phyloP scores from a whole-genome alignment of 2,888 invertebrate genomes.

The Achlya flavicornis region DNA sequence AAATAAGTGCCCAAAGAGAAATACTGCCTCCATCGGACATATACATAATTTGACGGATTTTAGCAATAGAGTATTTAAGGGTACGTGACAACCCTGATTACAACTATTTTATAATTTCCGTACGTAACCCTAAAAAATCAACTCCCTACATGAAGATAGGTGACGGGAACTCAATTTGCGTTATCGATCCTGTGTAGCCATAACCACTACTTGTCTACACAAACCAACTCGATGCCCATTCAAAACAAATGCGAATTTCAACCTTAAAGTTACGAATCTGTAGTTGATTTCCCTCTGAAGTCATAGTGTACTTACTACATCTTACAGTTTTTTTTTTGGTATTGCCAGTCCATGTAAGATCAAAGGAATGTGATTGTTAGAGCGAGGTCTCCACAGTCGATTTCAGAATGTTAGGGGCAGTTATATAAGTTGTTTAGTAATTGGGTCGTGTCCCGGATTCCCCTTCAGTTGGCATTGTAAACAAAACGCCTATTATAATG shows the following conservation, averaged over 20 bases:
- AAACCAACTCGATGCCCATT: slow-evolving; percentile 21
- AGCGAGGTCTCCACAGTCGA: slow-evolving; percentile 32
- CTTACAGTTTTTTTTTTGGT: slow-evolving; percentile 23
- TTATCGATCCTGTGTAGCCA: slow-evolving; percentile 57
- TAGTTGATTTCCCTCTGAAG: slow-evolving; percentile 32
- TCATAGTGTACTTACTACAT: slow-evolving; percentile 28
- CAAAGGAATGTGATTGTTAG: slow-evolving; percentile 36
- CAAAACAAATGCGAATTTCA: slow-evolving; percentile 24
- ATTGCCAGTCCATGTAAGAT: slow-evolving; percentile 24
- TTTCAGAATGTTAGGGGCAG: slow-evolving; percentile 35
- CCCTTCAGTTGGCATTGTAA: slow-evolving; percentile 78
- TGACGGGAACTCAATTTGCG: slow-evolving; percentile 63
- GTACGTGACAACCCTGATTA: not conserved
- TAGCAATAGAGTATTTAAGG: no score
- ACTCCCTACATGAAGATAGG: slow-evolving; percentile 38
- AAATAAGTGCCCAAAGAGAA: no score
- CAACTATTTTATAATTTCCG: slow-evolving; percentile 22
- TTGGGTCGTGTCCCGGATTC: slow-evolving; percentile 45
- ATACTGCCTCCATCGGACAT: no score
- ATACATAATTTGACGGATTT: no score
- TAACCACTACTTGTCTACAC: slow-evolving; percentile 31
- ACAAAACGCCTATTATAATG: slow-evolving; percentile 82
- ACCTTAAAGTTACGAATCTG: slow-evolving; percentile 31
- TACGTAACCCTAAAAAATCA: slow-evolving; percentile 43
- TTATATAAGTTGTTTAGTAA: slow-evolving; percentile 38